These are phyloP conservation scores for Synergus gifuensis DNA, from an alignment of 2,888 invertebrate species.

Conservation along the genomic window DNA sequence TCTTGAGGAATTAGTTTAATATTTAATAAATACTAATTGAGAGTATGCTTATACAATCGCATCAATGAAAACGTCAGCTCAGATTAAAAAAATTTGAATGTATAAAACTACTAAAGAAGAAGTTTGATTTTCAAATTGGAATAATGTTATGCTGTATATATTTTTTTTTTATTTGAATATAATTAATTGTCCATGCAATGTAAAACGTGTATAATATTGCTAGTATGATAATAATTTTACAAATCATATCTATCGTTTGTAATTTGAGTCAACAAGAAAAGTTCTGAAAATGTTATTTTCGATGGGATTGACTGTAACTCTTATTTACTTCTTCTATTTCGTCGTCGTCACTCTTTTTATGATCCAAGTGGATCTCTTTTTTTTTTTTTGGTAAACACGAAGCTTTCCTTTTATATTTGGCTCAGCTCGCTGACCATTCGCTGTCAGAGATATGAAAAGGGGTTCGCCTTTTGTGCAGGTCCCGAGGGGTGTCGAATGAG, in stretches of 20 bases:
- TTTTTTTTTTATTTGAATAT: too few species aligned
- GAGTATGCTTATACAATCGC: too few species aligned
- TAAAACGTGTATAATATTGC: too few species aligned
- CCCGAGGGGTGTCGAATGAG: constrained; percentile 9
- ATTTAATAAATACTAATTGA: too few species aligned
- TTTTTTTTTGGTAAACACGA: constrained; percentile 29
- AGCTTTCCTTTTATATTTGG: constrained; percentile 26
- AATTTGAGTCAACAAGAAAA: neutral
- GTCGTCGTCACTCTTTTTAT: neutral
- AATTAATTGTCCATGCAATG: too few species aligned
- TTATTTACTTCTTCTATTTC: neutral
- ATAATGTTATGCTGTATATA: too few species aligned
- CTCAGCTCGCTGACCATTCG: constrained; percentile 12
- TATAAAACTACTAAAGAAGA: too few species aligned
- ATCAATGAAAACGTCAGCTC: too few species aligned
- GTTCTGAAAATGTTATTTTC: constrained; percentile 15
- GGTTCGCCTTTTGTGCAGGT: constrained; percentile 27
- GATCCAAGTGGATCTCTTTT: constrained; percentile 30
- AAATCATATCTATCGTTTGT: neutral
- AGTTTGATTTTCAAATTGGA: too few species aligned
- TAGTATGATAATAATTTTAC: too few species aligned
- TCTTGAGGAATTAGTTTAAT: too few species aligned
- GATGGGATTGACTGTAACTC: neutral
- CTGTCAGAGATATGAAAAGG: constrained; percentile 32
- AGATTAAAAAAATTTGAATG: too few species aligned